Conservation (phyloP, 1,140 invertebrate genomes). For the Drosophila seguyi region DNA sequence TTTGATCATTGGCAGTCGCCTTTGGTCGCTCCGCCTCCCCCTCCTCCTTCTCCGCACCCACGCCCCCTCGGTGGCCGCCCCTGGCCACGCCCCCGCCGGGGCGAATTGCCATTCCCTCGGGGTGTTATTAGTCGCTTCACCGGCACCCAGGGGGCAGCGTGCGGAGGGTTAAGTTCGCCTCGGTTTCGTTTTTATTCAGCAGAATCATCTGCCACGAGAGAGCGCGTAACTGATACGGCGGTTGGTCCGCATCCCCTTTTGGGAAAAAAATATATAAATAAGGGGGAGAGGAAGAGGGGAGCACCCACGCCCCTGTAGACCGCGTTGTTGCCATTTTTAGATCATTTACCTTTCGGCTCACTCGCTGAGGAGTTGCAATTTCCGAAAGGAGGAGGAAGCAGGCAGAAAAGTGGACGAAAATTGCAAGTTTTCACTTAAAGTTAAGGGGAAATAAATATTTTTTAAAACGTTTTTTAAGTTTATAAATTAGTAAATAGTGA, state of each 20-base stretch:
- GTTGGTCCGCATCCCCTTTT: background rate
- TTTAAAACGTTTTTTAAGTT: no score
- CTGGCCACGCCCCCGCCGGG: slow-evolving; percentile 31
- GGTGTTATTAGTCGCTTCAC: slow-evolving; percentile 82
- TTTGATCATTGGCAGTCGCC: slow-evolving; percentile 75
- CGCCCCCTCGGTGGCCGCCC: slow-evolving; percentile 4
- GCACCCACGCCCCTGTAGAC: background rate
- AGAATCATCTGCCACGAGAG: slow-evolving; percentile 70
- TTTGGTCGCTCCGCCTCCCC: slow-evolving; percentile 8
- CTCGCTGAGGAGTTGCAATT: slow-evolving; percentile 23
- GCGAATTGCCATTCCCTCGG: slow-evolving; percentile 60
- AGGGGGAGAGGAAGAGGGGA: background rate
- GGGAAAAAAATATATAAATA: background rate
- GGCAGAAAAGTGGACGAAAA: background rate
- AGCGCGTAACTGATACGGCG: slow-evolving; percentile 67
- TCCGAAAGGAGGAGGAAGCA: background rate
- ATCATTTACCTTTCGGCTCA: slow-evolving; percentile 38
- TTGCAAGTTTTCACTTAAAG: background rate
- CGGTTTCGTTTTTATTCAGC: slow-evolving; percentile 55
- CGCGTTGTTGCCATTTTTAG: slow-evolving; percentile 35
- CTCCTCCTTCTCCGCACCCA: slow-evolving; percentile 6
- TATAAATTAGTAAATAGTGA: no score
- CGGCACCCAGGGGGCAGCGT: slow-evolving; percentile 17
- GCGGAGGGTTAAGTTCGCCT: slow-evolving; percentile 36
- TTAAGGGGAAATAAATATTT: background rate